These are phyloP conservation scores for Hylaeus anthracinus DNA, from an alignment of 1,140 invertebrate genomes.

Conservation along the genomic window DNA sequence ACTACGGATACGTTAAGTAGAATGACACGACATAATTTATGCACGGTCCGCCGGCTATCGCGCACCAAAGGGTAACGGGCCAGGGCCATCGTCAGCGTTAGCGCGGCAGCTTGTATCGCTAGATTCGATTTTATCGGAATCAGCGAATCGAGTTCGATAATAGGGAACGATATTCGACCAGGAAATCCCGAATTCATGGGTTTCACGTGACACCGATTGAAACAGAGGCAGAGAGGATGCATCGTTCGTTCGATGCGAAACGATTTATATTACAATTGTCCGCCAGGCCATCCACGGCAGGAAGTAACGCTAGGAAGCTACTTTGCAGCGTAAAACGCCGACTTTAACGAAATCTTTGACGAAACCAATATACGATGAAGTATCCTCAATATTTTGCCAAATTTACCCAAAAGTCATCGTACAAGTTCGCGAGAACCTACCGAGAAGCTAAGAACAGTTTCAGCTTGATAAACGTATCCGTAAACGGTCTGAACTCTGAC, in stretches of 20 bases:
- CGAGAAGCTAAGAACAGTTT: no score
- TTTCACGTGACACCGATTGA: neutral
- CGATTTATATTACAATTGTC: neutral
- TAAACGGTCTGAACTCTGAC: no score
- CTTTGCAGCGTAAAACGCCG: no score
- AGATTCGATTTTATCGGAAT: conserved; percentile 43
- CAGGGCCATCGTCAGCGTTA: neutral
- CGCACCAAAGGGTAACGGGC: conserved; percentile 20
- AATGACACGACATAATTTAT: conserved; percentile 40
- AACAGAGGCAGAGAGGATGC: neutral
- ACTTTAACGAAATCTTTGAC: no score
- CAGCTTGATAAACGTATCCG: no score
- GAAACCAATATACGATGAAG: no score
- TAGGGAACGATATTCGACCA: conserved; percentile 6
- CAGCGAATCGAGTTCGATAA: conserved; percentile 13
- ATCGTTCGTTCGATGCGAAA: neutral
- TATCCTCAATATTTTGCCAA: no score
- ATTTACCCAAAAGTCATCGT: no score
- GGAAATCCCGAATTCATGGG: neutral
- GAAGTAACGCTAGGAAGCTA: no score
- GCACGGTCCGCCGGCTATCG: conserved; percentile 13
- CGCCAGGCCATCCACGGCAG: no score
- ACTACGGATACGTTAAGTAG: conserved; percentile 33
- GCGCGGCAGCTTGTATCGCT: conserved; percentile 23
- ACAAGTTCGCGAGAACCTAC: no score